Evolutionary conservation across 2,888 invertebrate genomes (phyloP).

Genomic region (Diarsia brunnea): DNA sequence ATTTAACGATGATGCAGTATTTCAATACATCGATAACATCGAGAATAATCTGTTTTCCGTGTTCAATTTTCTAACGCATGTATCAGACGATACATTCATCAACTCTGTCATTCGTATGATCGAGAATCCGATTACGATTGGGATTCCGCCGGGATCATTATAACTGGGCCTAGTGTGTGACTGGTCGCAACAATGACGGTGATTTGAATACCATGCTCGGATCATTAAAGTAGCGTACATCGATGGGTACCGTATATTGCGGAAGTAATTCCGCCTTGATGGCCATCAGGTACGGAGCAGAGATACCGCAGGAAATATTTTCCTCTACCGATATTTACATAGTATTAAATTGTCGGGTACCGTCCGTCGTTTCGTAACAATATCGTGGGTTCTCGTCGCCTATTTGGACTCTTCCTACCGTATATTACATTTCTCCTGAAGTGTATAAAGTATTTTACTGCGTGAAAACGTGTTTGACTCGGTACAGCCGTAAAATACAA

Average conservation of each 20-base stretch:
- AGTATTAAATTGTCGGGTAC: slow-evolving; percentile 47
- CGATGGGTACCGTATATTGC: slow-evolving; percentile 45
- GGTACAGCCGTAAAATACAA: slow-evolving; percentile 39
- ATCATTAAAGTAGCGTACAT: slow-evolving; percentile 46
- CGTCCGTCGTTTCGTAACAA: slow-evolving; percentile 37
- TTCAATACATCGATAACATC: background rate
- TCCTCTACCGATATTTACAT: slow-evolving; percentile 59
- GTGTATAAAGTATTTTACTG: slow-evolving; percentile 41
- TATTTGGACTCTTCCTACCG: slow-evolving; percentile 24
- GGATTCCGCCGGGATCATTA: slow-evolving; percentile 42
- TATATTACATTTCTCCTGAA: slow-evolving; percentile 40
- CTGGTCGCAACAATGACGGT: slow-evolving; percentile 42
- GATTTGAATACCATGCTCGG: slow-evolving; percentile 51
- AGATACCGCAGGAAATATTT: slow-evolving; percentile 50
- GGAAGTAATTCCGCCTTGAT: slow-evolving; percentile 60
- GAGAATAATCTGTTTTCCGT: slow-evolving; percentile 17
- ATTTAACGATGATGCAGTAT: background rate
- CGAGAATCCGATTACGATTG: slow-evolving; percentile 24
- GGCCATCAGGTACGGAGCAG: slow-evolving; percentile 38
- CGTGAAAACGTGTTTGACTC: slow-evolving; percentile 51
- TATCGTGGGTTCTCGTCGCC: slow-evolving; percentile 31
- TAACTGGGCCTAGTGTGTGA: slow-evolving; percentile 42
- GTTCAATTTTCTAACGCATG: slow-evolving; percentile 20
- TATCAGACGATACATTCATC: slow-evolving; percentile 15
- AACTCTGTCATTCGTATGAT: slow-evolving; percentile 46